Evolutionary conservation across 2,797 vertebrate genomes (phyloP).

Genomic region (Lycodopsis pacificus): DNA sequence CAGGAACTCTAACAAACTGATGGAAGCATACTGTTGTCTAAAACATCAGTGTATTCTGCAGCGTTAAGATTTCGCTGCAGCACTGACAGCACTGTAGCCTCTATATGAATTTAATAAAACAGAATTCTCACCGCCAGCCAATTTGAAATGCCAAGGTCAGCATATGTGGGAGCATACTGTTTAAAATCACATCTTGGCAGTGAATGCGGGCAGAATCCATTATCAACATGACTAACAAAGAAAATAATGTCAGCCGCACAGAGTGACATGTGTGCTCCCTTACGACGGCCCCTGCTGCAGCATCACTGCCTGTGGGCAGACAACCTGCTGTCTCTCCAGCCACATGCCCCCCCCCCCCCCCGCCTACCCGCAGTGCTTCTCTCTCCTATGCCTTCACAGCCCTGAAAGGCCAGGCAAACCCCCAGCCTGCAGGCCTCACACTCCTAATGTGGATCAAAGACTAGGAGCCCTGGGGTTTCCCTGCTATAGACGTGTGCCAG

Average conservation of each 20-base stretch:
- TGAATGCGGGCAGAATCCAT: slow-evolving; percentile 58
- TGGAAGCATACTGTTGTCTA: not conserved
- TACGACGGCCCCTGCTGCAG: slow-evolving; percentile 57
- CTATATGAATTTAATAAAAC: slow-evolving; percentile 44
- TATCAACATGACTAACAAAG: slow-evolving; percentile 72
- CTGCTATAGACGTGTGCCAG: slow-evolving; percentile 80
- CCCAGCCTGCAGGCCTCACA: slow-evolving; percentile 52
- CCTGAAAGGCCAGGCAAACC: slow-evolving; percentile 45
- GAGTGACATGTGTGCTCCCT: slow-evolving; percentile 69
- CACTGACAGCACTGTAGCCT: slow-evolving; percentile 8
- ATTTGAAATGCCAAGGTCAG: slow-evolving; percentile 57
- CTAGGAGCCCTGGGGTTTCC: slow-evolving; percentile 59
- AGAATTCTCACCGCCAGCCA: slow-evolving; percentile 26
- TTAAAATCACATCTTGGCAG: slow-evolving; percentile 68
- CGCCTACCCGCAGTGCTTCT: slow-evolving; percentile 32
- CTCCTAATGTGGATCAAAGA: slow-evolving; percentile 67
- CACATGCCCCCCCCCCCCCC: slow-evolving; percentile 56
- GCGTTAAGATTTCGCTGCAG: not conserved
- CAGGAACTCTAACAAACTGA: not conserved
- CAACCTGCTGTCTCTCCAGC: slow-evolving; percentile 74
- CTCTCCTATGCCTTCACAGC: slow-evolving; percentile 33
- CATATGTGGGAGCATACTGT: slow-evolving; percentile 70
- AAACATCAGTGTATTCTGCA: not conserved
- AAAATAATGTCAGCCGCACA: slow-evolving; percentile 59
- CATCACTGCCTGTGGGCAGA: slow-evolving; percentile 67